Conservation (phyloP, 2,113 vertebrate species). For the Melospiza melodia region DNA sequence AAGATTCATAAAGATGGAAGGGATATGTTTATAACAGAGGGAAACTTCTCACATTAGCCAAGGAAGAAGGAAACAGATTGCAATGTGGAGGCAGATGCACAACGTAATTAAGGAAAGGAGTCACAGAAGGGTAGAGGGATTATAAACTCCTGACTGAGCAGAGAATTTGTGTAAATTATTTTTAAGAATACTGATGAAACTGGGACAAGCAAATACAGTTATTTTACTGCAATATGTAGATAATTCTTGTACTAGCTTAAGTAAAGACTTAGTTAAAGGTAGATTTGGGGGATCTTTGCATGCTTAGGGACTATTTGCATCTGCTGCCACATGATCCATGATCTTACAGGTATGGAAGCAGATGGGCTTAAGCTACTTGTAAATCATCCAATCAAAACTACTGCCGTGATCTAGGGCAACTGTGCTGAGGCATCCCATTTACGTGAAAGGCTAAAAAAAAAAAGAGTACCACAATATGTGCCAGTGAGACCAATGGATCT, state of each 20-base stretch:
- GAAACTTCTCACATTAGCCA: neutral
- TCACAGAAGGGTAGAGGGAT: neutral
- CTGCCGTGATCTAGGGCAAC: neutral
- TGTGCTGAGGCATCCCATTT: neutral
- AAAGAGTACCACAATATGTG: neutral
- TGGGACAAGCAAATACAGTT: neutral
- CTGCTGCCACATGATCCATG: neutral
- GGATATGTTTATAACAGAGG: neutral
- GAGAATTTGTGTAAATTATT: neutral
- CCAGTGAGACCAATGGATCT: neutral
- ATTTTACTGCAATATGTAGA: neutral
- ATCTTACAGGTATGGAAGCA: neutral
- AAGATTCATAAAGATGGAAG: neutral
- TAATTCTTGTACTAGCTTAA: neutral
- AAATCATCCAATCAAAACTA: neutral
- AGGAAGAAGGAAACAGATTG: conserved; percentile 12
- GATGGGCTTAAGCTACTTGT: neutral
- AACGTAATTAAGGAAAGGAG: neutral
- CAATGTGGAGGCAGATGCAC: conserved; percentile 10
- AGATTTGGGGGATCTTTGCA: neutral
- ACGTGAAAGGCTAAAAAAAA: neutral
- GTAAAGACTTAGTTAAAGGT: neutral
- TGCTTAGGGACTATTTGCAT: neutral
- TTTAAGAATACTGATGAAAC: neutral
- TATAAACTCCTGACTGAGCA: conserved; percentile 8